These are phyloP conservation scores for Samia ricini DNA, from an alignment of 1,140 invertebrate genomes.

Conservation along the genomic window DNA sequence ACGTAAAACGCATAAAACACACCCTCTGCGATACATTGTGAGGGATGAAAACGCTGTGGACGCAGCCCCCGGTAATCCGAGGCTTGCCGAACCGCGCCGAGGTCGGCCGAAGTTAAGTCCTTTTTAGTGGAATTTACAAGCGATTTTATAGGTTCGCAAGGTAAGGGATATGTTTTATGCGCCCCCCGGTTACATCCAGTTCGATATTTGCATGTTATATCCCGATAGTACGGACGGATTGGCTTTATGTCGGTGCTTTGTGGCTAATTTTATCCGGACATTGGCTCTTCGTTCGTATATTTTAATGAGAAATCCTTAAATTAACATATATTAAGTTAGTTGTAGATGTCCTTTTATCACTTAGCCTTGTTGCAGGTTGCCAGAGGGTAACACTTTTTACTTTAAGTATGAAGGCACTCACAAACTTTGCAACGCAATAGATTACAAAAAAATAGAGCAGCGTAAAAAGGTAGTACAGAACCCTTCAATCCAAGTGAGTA, in stretches of 20 bases:
- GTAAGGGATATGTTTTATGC: slow-evolving; percentile 11
- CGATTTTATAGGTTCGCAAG: slow-evolving; percentile 6
- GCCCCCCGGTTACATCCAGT: not conserved
- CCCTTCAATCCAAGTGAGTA: too few relatives aligned
- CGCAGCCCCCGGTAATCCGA: not conserved
- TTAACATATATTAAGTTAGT: too few relatives aligned
- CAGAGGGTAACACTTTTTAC: too few relatives aligned
- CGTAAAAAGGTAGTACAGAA: too few relatives aligned
- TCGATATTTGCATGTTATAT: slow-evolving; percentile 5
- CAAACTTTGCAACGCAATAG: too few relatives aligned
- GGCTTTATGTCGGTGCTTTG: not conserved
- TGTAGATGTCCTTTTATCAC: too few relatives aligned
- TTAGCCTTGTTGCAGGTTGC: too few relatives aligned
- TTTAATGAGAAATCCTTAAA: not conserved
- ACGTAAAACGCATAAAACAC: not conserved
- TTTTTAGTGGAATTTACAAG: slow-evolving; percentile 3
- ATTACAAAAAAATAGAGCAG: too few relatives aligned
- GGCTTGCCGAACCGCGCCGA: not conserved
- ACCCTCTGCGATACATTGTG: not conserved
- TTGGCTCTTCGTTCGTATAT: not conserved
- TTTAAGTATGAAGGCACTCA: too few relatives aligned
- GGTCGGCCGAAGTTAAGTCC: not conserved
- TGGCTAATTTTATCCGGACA: not conserved
- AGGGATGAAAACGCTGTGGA: not conserved
- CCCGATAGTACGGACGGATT: not conserved